phyloP scores from a whole-genome alignment of 2,113 vertebrate genomes.

The Merops nubicus region DNA sequence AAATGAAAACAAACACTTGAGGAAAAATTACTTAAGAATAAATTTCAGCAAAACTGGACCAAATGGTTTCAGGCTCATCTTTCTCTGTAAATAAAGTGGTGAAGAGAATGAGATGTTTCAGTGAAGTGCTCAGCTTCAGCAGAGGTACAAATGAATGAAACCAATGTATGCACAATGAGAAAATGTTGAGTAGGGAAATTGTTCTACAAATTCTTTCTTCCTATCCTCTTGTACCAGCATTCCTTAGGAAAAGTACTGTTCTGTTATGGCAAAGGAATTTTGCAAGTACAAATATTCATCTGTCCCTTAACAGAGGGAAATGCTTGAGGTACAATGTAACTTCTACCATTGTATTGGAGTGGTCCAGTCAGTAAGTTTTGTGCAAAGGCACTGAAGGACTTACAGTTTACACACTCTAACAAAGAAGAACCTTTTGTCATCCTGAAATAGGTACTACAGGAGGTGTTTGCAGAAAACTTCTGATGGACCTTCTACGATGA shows the following conservation, averaged over 20 bases:
- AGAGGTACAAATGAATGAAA: slow-evolving; percentile 26
- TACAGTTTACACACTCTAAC: background rate
- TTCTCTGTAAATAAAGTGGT: slow-evolving; percentile 65
- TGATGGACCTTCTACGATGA: background rate
- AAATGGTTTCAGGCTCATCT: slow-evolving; percentile 33
- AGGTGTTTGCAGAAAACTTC: background rate
- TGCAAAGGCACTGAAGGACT: background rate
- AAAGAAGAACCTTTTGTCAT: background rate
- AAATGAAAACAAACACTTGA: slow-evolving; percentile 65
- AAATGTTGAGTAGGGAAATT: slow-evolving; percentile 49
- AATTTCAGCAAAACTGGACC: background rate
- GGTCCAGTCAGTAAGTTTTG: background rate
- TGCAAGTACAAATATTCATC: background rate
- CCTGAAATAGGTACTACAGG: background rate
- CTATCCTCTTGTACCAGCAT: background rate
- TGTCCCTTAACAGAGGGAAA: background rate
- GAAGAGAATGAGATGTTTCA: slow-evolving; percentile 58
- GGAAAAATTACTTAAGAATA: slow-evolving; percentile 37
- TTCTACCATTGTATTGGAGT: background rate
- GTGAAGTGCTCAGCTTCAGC: slow-evolving; percentile 1
- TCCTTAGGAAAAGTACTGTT: background rate
- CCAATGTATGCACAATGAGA: slow-evolving; percentile 15
- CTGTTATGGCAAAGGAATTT: background rate
- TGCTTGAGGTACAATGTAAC: background rate
- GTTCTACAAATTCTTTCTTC: background rate